Conservation (phyloP, 2,888 invertebrate species). For the Steinernema scapterisci region DNA sequence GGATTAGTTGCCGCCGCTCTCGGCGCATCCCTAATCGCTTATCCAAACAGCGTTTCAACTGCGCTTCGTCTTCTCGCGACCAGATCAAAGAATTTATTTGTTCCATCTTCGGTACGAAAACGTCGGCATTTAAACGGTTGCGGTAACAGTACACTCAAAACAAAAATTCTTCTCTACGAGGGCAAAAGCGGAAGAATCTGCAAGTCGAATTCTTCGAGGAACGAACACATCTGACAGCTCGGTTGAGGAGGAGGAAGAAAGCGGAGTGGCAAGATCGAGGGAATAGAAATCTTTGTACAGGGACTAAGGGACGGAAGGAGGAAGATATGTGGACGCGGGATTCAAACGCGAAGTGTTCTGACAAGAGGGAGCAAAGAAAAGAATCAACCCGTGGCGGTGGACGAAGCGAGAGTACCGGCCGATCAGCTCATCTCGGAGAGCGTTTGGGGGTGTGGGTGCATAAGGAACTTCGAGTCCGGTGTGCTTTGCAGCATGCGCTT, state of each 20-base stretch:
- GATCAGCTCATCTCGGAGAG: conserved; percentile 18
- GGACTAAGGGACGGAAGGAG: not conserved
- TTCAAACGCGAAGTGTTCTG: not conserved
- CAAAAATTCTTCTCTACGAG: not conserved
- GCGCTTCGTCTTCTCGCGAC: not conserved
- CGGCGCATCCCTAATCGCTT: conserved; percentile 12
- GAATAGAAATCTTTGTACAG: conserved; percentile 31
- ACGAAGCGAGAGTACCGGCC: too few relatives aligned
- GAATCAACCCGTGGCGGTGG: conserved; percentile 26
- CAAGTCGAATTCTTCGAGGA: not conserved
- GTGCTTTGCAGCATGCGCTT: conserved; percentile 76
- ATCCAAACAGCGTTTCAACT: conserved; percentile 7
- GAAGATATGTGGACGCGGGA: not conserved
- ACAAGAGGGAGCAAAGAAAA: too few relatives aligned
- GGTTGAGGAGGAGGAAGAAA: not conserved
- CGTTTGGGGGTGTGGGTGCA: not conserved
- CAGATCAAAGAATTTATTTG: too few relatives aligned
- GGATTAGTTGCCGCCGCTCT: not conserved
- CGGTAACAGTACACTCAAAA: not conserved
- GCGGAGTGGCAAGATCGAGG: conserved; percentile 24
- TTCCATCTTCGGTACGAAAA: not conserved
- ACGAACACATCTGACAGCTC: too few relatives aligned
- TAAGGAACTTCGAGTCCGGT: conserved; percentile 19
- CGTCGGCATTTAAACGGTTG: too few relatives aligned
- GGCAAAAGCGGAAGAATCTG: not conserved